Percentiles rank a stretch among this genome's conserved stretches.
These are phyloP conservation scores for Teleogryllus occipitalis DNA, from an alignment of 1,140 invertebrate species.

Conservation along the genomic window DNA sequence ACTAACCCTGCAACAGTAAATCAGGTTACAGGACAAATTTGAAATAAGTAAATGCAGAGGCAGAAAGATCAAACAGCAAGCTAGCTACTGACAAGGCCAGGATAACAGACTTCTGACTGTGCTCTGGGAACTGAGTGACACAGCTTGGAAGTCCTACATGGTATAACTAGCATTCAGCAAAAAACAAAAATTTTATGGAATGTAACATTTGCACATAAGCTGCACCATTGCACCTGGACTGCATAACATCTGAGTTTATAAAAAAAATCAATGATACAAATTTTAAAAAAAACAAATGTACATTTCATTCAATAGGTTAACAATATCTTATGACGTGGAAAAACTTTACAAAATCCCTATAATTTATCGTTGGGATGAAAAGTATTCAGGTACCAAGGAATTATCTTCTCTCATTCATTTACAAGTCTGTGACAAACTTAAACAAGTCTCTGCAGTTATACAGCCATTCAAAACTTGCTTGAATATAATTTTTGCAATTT, in stretches of 20 bases:
- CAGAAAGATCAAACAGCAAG: too few species aligned
- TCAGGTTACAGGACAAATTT: too few species aligned
- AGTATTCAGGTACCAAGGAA: conserved; percentile 21
- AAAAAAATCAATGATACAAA: conserved; percentile 3
- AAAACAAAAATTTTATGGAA: background rate
- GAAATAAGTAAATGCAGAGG: too few species aligned
- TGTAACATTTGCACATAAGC: background rate
- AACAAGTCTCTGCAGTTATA: too few species aligned
- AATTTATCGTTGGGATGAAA: conserved; percentile 19
- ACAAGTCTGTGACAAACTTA: conserved; percentile 5
- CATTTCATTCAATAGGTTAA: conserved; percentile 5
- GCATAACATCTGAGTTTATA: background rate
- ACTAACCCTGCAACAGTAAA: too few species aligned
- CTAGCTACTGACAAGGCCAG: too few species aligned
- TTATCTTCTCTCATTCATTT: conserved; percentile 10
- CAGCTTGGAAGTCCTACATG: too few species aligned
- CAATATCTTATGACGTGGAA: conserved; percentile 9
- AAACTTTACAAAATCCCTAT: conserved; percentile 15
- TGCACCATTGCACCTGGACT: background rate
- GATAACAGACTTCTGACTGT: too few species aligned
- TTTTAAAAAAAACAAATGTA: background rate
- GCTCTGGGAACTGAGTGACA: too few species aligned
- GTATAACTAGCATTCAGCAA: background rate
- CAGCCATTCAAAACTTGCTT: too few species aligned
- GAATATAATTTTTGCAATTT: too few species aligned